Percentiles rank a stretch among this genome's conserved stretches.
Conservation (phyloP, 64 coral and sea anemone genomes). For the Montipora capricornis region DNA sequence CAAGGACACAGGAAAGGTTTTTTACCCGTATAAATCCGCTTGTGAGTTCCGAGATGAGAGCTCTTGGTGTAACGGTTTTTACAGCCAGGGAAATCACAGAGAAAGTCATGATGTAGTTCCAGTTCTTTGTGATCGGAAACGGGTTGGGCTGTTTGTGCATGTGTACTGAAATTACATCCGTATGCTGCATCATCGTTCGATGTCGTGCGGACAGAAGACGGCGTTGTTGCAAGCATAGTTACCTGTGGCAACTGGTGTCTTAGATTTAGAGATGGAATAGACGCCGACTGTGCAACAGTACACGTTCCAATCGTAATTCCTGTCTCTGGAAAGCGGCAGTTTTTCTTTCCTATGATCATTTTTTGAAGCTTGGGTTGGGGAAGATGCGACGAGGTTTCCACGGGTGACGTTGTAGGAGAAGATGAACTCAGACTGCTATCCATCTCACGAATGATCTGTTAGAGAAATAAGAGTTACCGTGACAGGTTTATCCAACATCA, state of each 20-base stretch:
- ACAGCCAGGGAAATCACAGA: constrained; percentile 90
- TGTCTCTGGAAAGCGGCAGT: constrained; percentile 41
- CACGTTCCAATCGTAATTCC: not conserved
- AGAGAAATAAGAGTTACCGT: not conserved
- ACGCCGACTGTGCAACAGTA: not conserved
- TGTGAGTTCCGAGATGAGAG: constrained; percentile 85
- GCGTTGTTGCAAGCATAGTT: not conserved
- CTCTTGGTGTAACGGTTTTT: constrained; percentile 84
- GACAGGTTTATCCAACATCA: not conserved
- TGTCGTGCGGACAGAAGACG: not conserved
- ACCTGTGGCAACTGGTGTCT: constrained; percentile 34
- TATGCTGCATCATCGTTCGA: not conserved
- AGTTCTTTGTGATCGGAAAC: constrained; percentile 2
- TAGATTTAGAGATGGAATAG: not conserved
- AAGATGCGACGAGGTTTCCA: not conserved
- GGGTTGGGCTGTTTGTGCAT: not conserved
- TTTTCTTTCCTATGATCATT: not conserved
- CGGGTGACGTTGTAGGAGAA: not conserved
- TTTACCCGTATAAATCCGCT: constrained; percentile 73
- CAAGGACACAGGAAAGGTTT: constrained; percentile 93
- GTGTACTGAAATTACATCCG: not conserved
- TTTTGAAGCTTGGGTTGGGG: constrained; percentile 31
- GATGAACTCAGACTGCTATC: constrained; percentile 41
- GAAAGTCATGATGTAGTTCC: constrained; percentile 46
- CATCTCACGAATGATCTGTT: constrained; percentile 25